Evolutionary conservation across 2,113 vertebrate genomes (phyloP).

Genomic region (Poeciliopsis turrubarensis): DNA sequence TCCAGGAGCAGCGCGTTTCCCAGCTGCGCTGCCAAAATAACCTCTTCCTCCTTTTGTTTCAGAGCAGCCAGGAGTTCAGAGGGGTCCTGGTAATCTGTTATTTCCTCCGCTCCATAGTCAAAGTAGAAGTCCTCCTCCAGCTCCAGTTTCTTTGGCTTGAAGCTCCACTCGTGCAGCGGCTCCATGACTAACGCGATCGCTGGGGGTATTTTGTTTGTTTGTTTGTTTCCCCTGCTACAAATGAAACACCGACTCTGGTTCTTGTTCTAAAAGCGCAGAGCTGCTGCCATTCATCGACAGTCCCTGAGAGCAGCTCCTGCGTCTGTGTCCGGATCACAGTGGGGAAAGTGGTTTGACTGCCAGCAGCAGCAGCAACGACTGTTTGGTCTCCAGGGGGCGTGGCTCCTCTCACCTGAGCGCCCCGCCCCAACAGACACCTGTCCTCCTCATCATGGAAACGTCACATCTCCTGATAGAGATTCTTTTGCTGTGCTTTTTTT

Average conservation of each 20-base stretch:
- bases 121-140: conserved; percentile 79
- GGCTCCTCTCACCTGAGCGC: conserved; percentile 58
- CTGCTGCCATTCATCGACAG: not conserved
- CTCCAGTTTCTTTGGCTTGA: conserved; percentile 67
- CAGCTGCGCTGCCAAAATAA: conserved; percentile 82
- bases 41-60: conserved; percentile 83
- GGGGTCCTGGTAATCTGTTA: conserved; percentile 72
- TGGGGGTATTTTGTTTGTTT: too few relatives aligned
- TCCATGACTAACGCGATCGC: conserved; percentile 57
- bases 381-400: conserved; percentile 19
- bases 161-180: conserved; percentile 62
- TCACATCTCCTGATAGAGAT: not conserved
- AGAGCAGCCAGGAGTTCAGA: conserved; percentile 75
- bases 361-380: conserved; percentile 49
- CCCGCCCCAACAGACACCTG: conserved; percentile 40
- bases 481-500: not conserved
- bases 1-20: conserved; percentile 83
- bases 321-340: not conserved
- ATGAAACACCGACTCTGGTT: too few relatives aligned
- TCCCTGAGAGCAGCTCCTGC: not conserved
- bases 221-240: too few relatives aligned
- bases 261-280: not conserved
- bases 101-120: conserved; percentile 71
- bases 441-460: conserved; percentile 5
- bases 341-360: conserved; percentile 24